These are phyloP conservation scores for Cinclus cinclus DNA, from an alignment of 2,113 vertebrate genomes.

Conservation along the genomic window DNA sequence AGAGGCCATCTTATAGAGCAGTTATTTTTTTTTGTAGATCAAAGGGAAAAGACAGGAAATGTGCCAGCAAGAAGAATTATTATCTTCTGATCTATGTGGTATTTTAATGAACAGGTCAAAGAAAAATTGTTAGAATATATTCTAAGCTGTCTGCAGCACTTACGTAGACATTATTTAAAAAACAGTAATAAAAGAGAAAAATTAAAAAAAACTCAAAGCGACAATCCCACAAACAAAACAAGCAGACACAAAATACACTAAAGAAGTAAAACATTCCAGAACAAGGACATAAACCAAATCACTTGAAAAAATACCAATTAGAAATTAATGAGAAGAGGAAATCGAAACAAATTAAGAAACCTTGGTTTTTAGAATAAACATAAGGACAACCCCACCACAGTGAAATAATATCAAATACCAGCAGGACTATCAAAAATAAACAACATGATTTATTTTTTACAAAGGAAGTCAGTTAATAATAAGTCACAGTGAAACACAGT, in stretches of 20 bases:
- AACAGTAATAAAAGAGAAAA: neutral
- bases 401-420: neutral
- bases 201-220: neutral
- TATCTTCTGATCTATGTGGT: neutral
- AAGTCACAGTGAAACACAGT: neutral
- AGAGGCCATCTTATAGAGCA: neutral
- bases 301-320: neutral
- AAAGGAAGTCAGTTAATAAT: neutral
- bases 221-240: neutral
- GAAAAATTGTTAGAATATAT: neutral
- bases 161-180: neutral
- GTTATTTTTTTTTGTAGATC: neutral
- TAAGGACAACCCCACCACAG: neutral
- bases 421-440: neutral
- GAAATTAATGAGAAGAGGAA: neutral
- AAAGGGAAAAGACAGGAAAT: constrained; percentile 28
- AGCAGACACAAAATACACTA: neutral
- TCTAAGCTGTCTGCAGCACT: neutral
- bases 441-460: neutral
- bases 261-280: neutral
- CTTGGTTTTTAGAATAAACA: neutral
- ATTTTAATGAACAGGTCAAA: neutral
- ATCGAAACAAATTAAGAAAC: neutral
- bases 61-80: neutral
- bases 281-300: neutral